Percentiles rank a stretch among this genome's conserved stretches.
These are phyloP conservation scores for Salvelinus alpinus DNA, from an alignment of 2,113 vertebrate species.

Conservation along the genomic window DNA sequence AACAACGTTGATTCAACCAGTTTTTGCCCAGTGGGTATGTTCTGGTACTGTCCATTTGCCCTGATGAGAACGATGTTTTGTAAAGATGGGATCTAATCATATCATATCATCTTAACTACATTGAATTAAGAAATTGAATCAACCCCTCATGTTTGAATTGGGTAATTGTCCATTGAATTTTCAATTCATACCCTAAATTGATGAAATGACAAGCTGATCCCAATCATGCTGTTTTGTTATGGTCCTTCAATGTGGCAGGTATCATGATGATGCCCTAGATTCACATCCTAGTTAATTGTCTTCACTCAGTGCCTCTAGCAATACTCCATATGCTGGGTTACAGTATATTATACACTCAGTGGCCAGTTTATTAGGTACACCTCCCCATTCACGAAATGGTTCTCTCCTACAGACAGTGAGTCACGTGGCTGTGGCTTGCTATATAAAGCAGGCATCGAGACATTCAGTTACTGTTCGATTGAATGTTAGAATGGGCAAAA, in stretches of 20 bases:
- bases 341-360: neutral
- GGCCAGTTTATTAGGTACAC: no score
- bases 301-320: neutral
- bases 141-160: neutral
- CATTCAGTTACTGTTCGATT: no score
- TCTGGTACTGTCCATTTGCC: neutral
- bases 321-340: neutral
- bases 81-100: neutral
- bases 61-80: neutral
- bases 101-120: neutral
- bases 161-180: no score
- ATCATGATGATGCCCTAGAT: slow-evolving; percentile 16
- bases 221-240: neutral
- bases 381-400: no score
- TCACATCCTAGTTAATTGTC: neutral
- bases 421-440: no score
- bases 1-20: no score
- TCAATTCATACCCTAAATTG: no score
- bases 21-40: no score
- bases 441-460: no score
- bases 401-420: no score
- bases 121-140: neutral
- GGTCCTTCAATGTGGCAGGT: neutral
- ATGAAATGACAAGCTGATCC: neutral
- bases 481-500: no score